Percentiles rank a stretch among this genome's conserved stretches.
phyloP scores from a whole-genome alignment of 2,888 invertebrate species.

The Galerucella calmariensis region DNA sequence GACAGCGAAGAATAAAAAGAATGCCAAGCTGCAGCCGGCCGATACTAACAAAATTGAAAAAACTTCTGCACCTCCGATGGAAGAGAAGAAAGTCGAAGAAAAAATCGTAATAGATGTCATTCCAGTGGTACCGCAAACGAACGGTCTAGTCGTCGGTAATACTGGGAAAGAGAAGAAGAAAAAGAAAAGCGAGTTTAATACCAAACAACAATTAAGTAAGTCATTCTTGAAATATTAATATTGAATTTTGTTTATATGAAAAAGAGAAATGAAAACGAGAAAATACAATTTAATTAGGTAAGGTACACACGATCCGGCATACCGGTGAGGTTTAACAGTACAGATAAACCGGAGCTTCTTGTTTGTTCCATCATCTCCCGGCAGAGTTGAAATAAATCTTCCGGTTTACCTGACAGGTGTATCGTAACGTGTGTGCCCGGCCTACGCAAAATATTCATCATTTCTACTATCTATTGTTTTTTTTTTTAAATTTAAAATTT shows the following conservation, averaged over 20 bases:
- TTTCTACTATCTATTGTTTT: background rate
- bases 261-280: no score
- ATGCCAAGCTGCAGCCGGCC: constrained; percentile 25
- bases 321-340: no score
- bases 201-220: constrained; percentile 69
- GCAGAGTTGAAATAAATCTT: no score
- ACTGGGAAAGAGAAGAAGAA: constrained; percentile 66
- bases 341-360: no score
- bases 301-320: no score
- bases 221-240: constrained; percentile 9
- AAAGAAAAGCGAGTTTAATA: constrained; percentile 69
- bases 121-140: constrained; percentile 32
- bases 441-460: no score
- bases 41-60: constrained; percentile 20
- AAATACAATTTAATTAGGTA: no score
- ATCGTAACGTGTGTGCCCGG: no score
- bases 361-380: no score
- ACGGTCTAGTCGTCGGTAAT: constrained; percentile 44
- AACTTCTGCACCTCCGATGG: background rate
- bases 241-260: no score
- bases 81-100: constrained; percentile 52
- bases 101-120: constrained; percentile 37
- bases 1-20: constrained; percentile 54
- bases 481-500: background rate
- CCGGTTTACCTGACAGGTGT: no score